Conservation (phyloP, 2,888 invertebrate species). For the Drosophila rubida region DNA sequence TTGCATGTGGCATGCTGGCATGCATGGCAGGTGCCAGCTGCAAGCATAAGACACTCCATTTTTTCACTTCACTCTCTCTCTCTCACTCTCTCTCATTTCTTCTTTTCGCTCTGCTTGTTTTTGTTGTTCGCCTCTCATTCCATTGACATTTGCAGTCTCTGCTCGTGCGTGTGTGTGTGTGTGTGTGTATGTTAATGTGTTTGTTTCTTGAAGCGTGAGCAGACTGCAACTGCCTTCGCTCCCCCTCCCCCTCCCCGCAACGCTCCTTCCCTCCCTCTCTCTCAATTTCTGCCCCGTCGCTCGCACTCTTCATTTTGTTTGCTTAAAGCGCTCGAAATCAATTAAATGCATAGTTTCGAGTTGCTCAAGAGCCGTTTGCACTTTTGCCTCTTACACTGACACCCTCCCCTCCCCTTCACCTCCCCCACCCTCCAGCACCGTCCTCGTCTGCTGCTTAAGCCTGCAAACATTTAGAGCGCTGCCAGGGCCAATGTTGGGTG, state of each 20-base stretch:
- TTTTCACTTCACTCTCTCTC: background rate
- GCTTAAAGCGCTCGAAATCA: constrained; percentile 72
- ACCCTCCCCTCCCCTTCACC: background rate
- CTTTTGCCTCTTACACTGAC: constrained; percentile 13
- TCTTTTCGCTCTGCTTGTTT: background rate
- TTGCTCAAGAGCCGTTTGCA: constrained; percentile 58
- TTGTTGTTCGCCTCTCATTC: constrained; percentile 20
- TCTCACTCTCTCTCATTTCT: background rate
- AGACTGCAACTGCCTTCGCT: constrained; percentile 27
- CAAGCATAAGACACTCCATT: constrained; percentile 13
- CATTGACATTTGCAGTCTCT: constrained; percentile 39
- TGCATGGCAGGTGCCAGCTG: constrained; percentile 14
- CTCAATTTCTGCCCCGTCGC: background rate
- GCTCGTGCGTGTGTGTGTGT: constrained; percentile 2
- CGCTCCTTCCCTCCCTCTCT: background rate
- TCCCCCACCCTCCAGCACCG: too few relatives aligned
- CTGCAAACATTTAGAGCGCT: constrained; percentile 14
- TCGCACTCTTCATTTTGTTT: constrained; percentile 11
- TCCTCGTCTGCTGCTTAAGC: background rate
- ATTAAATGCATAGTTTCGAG: constrained; percentile 79
- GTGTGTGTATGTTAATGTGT: constrained; percentile 61
- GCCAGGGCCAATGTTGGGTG: constrained; percentile 9
- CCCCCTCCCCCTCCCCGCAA: too few relatives aligned
- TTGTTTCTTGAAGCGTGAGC: constrained; percentile 59
- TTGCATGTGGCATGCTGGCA: background rate